Percentiles rank a stretch among this genome's conserved stretches.
These are phyloP conservation scores for Campoplex capitator DNA, from an alignment of 2,888 invertebrate genomes.

Conservation along the genomic window DNA sequence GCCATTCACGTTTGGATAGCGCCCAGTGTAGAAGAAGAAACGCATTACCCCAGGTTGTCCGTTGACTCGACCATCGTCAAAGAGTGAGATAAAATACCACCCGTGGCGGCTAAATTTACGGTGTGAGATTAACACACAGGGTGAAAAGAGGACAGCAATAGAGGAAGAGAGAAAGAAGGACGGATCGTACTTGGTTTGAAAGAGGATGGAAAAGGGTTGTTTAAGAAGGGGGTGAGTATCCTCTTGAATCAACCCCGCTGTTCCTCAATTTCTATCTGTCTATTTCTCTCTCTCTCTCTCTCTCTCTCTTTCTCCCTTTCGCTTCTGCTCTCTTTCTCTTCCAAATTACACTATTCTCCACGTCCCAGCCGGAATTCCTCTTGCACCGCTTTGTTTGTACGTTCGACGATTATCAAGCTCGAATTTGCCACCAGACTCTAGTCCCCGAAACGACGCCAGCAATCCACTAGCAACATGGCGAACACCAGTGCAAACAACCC, in stretches of 20 bases:
- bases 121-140: constrained; percentile 60
- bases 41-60: constrained; percentile 74
- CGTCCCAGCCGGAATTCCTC: constrained; percentile 51
- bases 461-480: constrained; percentile 30
- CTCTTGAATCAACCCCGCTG: constrained; percentile 58
- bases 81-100: constrained; percentile 51
- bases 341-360: constrained; percentile 55
- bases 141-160: constrained; percentile 42
- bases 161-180: constrained; percentile 29
- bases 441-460: constrained; percentile 24
- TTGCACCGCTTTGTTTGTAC: constrained; percentile 56
- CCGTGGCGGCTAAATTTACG: constrained; percentile 60
- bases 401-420: constrained; percentile 62
- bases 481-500: constrained; percentile 53
- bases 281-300: not conserved
- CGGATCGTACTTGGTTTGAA: constrained; percentile 15
- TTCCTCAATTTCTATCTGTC: constrained; percentile 9
- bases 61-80: constrained; percentile 45
- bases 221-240: constrained; percentile 36
- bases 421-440: constrained; percentile 36
- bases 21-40: constrained; percentile 73
- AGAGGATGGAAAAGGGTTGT: constrained; percentile 36
- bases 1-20: constrained; percentile 18
- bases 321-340: constrained; percentile 17
- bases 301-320: constrained; percentile 5